Evolutionary conservation across 2,888 invertebrate genomes (phyloP), one percentile per base, ranked within the genome.

Genomic region (Ormyrus pomaceus): DNA sequence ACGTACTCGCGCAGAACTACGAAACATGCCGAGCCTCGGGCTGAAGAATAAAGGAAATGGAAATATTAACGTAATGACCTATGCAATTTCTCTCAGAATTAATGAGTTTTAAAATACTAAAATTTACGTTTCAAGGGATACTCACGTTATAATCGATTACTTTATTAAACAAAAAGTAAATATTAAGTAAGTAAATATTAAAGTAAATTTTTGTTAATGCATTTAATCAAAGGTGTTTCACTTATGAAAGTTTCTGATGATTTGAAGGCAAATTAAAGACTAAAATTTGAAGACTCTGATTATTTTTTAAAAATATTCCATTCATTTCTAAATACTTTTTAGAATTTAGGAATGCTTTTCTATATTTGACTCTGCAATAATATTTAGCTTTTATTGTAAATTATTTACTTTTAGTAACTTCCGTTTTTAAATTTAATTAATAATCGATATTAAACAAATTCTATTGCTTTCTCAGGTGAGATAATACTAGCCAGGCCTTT

Each of bases 401-500:
- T 4, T 4, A 3, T 34, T 34, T 34, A 34, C 34, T 34, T 34
- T 3, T 34, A 34, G 3, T 19, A 34, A 34, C 34, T 19, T 19
- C 2, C 3, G 4, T 34, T 4, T 34, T 34, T 34, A 2, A 34
- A 34, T 34, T 4, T 4, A 34, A 62, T 2, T 62, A 45, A 46
- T 64, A 10, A 11, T 19, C 51, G 13, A 58, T 11, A 46, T 55
- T 13, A 10, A 10, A 68, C 13, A 55, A 55, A 45, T n/a, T 6
- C 34, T 50, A 64, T 45, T 64, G 11, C 4, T n/a, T 66, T 66
- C 6, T 82, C 88, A 95, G 95, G 95, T 80, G 94, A 95, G 91
- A 93, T 95, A 82, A 93, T 92, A 83, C 89, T 95, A 83, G 92
- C 95, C 83, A 93, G 94, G 84, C 95, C 96, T 0, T 91, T 97